A percentile compares a stretch with the other conserved stretches of the same genome.
Conservation (phyloP, 2,113 vertebrate genomes). For the Myotis lucifugus region DNA sequence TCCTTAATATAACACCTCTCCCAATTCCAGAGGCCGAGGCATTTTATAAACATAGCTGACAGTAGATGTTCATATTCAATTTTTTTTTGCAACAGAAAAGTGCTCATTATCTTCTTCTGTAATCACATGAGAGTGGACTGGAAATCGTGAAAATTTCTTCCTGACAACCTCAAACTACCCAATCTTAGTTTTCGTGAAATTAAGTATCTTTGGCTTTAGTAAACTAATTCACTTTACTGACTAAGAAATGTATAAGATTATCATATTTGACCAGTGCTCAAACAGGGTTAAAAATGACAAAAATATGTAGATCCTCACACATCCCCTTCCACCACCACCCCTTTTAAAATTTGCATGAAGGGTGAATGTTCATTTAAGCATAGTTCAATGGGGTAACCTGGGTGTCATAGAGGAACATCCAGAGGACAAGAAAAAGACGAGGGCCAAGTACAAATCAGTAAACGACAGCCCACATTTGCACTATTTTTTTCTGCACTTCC, state of each 20-base stretch:
- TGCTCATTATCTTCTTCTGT: background rate
- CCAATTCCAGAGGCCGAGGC: background rate
- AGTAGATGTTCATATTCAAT: background rate
- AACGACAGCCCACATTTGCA: background rate
- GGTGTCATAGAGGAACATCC: background rate
- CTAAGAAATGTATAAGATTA: background rate
- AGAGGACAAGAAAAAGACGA: background rate
- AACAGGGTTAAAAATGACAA: background rate
- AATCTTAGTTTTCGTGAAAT: constrained; percentile 26
- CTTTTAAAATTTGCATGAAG: background rate
- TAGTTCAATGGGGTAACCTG: background rate
- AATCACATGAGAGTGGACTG: background rate
- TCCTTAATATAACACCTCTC: background rate
- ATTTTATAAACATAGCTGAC: background rate
- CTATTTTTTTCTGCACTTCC: background rate
- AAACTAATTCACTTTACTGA: background rate
- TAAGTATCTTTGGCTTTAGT: background rate
- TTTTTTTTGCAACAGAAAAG: constrained; percentile 3
- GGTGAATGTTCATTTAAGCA: background rate
- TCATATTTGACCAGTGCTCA: background rate
- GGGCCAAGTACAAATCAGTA: background rate
- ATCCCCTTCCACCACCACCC: background rate
- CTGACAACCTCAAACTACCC: background rate
- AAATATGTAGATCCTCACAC: background rate
- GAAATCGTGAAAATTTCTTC: constrained; percentile 11